Evolutionary conservation across 1,140 invertebrate species (phyloP), one percentile per base, ranked within the genome.

Genomic region (Metaphire vulgaris): DNA sequence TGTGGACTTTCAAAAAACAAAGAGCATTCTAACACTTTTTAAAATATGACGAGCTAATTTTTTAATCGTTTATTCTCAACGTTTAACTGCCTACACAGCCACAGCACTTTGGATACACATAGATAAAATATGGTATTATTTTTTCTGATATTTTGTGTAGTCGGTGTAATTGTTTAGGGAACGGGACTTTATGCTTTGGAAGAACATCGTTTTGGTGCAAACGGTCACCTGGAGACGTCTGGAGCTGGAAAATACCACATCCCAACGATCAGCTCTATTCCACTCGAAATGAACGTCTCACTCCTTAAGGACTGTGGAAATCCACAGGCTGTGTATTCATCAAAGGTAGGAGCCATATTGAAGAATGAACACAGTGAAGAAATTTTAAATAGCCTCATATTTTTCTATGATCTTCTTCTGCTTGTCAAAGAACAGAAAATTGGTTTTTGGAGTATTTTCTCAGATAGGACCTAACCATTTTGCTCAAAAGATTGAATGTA

Each of bases 181-280:
- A 80, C 79, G n/a, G 82, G 82, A 15, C 33, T 79, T 1, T 77
- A 78, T 21, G 80, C 79, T 16, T 78, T 78, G 41, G 82, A 83
- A 76, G 80, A 83, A 66, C 66, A 82, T 6, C 56, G 34, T 6
- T 79, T 69, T 72, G 69, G 77, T 33, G 31, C 79, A n/a, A 66
- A 77, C 2, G 80, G 80, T 33, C 30, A 16, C 21, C 32, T 80
- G n/a, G 29, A 70, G 31, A 80, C 71, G 28, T 69, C 69, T 72
- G 71, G 79, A 15, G 26, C 76, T n/a, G 33, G 69, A 32, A 80
- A 73, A 64, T 82, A 81, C 67, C 75, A 77, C 26, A 78, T 82
- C 1, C 81, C 81, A n/a, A 80, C 75, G 21, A 56, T 69, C 0
- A 56, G 34, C 30, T 75, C 76, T 69, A 76, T 80, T 65, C 81